Evolutionary conservation across 2,888 invertebrate species (phyloP).

Genomic region (Melinaea menophilus): DNA sequence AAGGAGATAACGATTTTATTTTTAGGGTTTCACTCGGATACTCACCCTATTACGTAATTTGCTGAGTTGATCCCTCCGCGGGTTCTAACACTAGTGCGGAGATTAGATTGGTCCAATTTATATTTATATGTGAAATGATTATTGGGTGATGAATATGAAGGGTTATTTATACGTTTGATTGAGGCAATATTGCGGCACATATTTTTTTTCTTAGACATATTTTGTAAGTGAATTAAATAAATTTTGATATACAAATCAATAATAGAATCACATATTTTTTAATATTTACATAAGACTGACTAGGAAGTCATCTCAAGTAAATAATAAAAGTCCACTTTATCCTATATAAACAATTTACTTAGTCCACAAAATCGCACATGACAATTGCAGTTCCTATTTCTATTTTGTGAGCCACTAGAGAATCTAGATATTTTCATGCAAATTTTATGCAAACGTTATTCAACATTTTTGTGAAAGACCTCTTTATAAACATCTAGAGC

Average conservation of each 20-base stretch:
- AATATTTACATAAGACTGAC: background rate
- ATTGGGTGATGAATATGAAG: constrained; percentile 7
- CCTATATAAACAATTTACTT: constrained; percentile 7
- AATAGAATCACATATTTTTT: background rate
- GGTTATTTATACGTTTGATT: constrained; percentile 1
- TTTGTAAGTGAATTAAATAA: background rate
- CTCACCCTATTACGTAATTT: constrained; percentile 31
- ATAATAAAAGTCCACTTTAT: constrained; percentile 4
- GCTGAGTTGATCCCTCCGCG: constrained; percentile 32
- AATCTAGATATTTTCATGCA: constrained; percentile 23
- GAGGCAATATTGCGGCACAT: background rate
- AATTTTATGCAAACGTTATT: constrained; percentile 26
- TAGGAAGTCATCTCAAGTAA: background rate
- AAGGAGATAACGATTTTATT: constrained; percentile 27
- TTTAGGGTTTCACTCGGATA: constrained; percentile 30
- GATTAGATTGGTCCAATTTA: constrained; percentile 26
- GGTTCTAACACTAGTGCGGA: constrained; percentile 20
- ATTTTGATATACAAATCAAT: background rate
- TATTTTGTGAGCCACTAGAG: constrained; percentile 21
- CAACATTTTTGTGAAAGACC: constrained; percentile 25
- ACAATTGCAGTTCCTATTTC: constrained; percentile 19
- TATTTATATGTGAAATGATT: constrained; percentile 22
- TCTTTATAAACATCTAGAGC: constrained; percentile 22
- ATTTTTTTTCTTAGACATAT: background rate
- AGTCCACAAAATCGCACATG: constrained; percentile 10